A percentile compares a stretch with the other conserved stretches of the same genome.
These are phyloP conservation scores for Pseudochirops cupreus DNA, from an alignment of 2,797 vertebrate species.

Conservation along the genomic window DNA sequence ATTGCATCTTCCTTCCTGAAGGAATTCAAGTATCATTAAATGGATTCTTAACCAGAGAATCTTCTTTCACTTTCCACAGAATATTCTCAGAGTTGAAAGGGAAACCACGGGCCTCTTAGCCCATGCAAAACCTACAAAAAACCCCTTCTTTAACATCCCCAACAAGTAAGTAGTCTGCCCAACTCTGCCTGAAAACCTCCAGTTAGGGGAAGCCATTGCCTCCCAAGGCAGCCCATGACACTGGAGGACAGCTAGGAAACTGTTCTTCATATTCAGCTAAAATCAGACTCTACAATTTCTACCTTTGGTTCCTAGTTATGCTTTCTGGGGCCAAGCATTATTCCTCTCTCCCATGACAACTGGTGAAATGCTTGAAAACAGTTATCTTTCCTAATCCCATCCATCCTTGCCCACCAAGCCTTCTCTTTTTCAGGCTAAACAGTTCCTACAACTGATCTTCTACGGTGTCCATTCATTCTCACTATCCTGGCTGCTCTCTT, in stretches of 20 bases:
- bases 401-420: neutral
- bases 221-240: too few species aligned
- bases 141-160: neutral
- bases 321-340: neutral
- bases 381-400: neutral
- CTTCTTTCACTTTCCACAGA: neutral
- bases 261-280: neutral
- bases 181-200: neutral
- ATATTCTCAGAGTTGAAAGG: neutral
- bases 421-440: neutral
- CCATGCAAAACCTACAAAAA: neutral
- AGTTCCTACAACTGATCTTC: neutral
- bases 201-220: neutral
- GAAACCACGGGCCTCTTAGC: neutral
- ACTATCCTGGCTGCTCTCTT: neutral
- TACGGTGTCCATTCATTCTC: neutral
- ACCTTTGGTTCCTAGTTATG: neutral
- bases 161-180: neutral
- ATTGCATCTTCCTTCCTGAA: neutral
- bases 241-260: too few species aligned
- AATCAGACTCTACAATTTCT: neutral
- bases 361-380: neutral
- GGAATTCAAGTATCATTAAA: neutral
- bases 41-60: neutral
- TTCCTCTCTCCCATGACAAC: neutral